Evolutionary conservation across 2,113 vertebrate species (phyloP), one percentile per base, ranked within the genome.

Genomic region (Parotia lawesii): DNA sequence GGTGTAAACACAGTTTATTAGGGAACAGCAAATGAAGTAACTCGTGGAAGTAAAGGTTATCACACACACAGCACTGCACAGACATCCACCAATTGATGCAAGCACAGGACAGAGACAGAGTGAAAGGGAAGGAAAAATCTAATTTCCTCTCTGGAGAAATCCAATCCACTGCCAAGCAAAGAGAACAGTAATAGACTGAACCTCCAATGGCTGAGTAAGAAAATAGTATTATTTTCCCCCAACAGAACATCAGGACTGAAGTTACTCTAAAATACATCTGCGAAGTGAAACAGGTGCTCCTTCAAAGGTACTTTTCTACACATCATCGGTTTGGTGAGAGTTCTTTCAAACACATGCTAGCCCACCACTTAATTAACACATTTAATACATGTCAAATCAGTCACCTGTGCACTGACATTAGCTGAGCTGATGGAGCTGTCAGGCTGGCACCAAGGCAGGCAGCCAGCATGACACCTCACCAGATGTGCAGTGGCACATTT

Each of bases 131-230:
- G 79, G 72, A 92, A 90, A 92, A 95, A 96, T 82, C 87, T 93
- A 62, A 94, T 94, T 95, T 93, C 71, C 81, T 51, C 61, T 65
- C 82, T 65, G 44, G 40, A 95, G 88, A 96, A 96, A 96, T 94
- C 80, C 90, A 90, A 95, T 95, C 56, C 60, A 15, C 79, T 69
- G 51, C 50, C 67, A 87, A 80, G 51, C 45, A 45, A 69, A 85
- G 37, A 42, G 19, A 91, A 50, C 85, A 82, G 57, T 89, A 95
- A 97, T 78, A 92, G 90, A 96, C 73, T 94, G 66, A 93, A 84
- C 57, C 6, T 90, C 42, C 89, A 85, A 7, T 44, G 29, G 50
- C 3, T 0, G 0, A 89, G 21, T 69, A 83, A 87, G 53, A 92
- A 75, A 95, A 94, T 56, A 21, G 42, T 29, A 35, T 78, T 94